Evolutionary conservation across 2,113 vertebrate genomes (phyloP), one percentile per base, ranked within the genome.

Genomic region (Peromyscus californicus): DNA sequence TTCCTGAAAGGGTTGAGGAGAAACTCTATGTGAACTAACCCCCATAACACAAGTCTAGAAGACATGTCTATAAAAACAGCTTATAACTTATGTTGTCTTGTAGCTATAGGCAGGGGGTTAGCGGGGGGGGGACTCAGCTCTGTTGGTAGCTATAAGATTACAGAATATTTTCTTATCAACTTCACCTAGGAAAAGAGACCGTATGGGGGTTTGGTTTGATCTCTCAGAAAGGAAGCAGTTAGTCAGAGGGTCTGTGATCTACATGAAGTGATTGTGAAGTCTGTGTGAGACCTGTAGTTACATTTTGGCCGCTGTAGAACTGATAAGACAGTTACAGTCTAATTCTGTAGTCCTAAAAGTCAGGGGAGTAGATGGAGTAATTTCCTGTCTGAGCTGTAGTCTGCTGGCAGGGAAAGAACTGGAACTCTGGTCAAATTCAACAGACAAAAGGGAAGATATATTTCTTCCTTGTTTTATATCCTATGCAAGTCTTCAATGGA

Each of bases 41-140:
- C 21, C 22, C 9, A 24, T 24, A 3, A 82, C 3, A 82, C 3
- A 33, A 5, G 19, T n/a, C 54, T 59, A 24, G 11, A 82, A n/a
- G 33, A 15, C 33, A 82, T 82, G 33, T 11, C 21, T 57, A 21
- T 36, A 54, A 21, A 80, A 59, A 24, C 19, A 82, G n/a, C 5
- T n/a, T 13, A 13, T 24, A 82, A n/a, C n/a, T 59, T 21, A 59
- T 24, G 36, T 59, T 82, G 33, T 59, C 31, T n/a, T 13, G 11
- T 13, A n/a, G 79, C 5, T 74, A 2, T 74, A 39, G 39, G 17
- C 78, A 80, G 31, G 42, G 13, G 5, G 24, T 12, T 5, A 48
- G 26, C 4, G n/a, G n/a, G n/a, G n/a, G 17, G 9, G 31, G 17
- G 5, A 3, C 19, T 22, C 33, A 22, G 0, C 5, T 57, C 33